Evolutionary conservation across 2,113 vertebrate species (phyloP).

Genomic region (Dasypus novemcinctus): DNA sequence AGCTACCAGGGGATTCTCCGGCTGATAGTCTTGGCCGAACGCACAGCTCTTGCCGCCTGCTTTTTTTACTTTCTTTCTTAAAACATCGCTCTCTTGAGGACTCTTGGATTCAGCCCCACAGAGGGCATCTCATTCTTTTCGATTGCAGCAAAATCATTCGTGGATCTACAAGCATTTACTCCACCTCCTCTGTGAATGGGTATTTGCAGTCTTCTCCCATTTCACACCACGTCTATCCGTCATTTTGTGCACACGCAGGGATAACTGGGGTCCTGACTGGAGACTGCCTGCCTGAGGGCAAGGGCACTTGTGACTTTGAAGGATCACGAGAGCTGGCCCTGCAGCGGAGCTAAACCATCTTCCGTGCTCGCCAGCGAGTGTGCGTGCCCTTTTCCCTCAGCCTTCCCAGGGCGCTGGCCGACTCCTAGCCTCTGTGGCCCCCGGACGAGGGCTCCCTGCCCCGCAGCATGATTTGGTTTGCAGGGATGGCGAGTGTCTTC

Average conservation of each 20-base stretch:
- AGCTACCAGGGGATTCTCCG: background rate
- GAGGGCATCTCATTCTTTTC: background rate
- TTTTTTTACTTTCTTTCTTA: background rate
- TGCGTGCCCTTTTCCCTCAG: background rate
- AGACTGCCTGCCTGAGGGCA: rapidly evolving
- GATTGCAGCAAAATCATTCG: background rate
- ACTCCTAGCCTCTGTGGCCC: background rate
- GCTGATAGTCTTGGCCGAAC: background rate
- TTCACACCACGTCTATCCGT: rapidly evolving
- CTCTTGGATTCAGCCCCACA: background rate
- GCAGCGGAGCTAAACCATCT: rapidly evolving
- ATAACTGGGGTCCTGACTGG: background rate
- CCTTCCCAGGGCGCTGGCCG: background rate
- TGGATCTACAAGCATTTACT: background rate
- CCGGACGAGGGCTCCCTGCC: background rate
- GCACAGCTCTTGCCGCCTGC: background rate
- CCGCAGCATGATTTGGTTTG: background rate
- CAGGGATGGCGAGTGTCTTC: background rate
- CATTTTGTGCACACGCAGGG: background rate
- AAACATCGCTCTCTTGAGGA: background rate
- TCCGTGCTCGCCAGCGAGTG: background rate
- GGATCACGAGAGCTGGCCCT: rapidly evolving
- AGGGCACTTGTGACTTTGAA: too few relatives aligned
- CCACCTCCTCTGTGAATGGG: background rate
- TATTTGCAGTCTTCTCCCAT: background rate